phyloP scores from a whole-genome alignment of 2,797 vertebrate genomes.

The Phrynocephalus vlangalii region DNA sequence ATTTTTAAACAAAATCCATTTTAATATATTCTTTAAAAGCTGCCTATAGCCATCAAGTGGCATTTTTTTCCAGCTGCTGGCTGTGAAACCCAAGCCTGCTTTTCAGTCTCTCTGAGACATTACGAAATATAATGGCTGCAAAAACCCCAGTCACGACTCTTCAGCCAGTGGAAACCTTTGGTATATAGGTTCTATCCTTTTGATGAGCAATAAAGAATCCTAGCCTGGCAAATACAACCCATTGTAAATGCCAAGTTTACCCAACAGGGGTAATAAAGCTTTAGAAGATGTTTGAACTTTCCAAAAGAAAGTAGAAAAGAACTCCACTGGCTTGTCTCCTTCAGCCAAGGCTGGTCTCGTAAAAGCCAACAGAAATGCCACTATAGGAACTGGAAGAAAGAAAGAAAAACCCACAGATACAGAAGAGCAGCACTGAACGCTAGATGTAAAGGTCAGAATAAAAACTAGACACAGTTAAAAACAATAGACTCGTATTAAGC shows the following conservation, averaged over 20 bases:
- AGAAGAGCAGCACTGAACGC: constrained; percentile 63
- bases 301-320: constrained; percentile 65
- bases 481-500: constrained; percentile 65
- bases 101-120: constrained; percentile 68
- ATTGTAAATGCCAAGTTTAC: constrained; percentile 96
- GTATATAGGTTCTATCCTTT: constrained; percentile 75
- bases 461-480: constrained; percentile 78
- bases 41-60: constrained; percentile 77
- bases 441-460: constrained; percentile 70
- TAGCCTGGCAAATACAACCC: constrained; percentile 94
- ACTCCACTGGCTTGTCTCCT: constrained; percentile 66
- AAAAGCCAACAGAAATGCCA: constrained; percentile 74
- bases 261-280: constrained; percentile 83
- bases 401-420: neutral
- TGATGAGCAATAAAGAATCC: constrained; percentile 72
- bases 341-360: constrained; percentile 67
- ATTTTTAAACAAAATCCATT: constrained; percentile 74
- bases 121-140: constrained; percentile 67
- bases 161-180: constrained; percentile 76
- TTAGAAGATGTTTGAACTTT: constrained; percentile 70
- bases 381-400: constrained; percentile 22
- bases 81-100: constrained; percentile 72
- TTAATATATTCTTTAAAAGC: constrained; percentile 65
- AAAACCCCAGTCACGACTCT: constrained; percentile 37
- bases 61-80: constrained; percentile 78